Evolutionary conservation across 2,797 vertebrate genomes (phyloP).

Genomic region (Sebastes reedi): DNA sequence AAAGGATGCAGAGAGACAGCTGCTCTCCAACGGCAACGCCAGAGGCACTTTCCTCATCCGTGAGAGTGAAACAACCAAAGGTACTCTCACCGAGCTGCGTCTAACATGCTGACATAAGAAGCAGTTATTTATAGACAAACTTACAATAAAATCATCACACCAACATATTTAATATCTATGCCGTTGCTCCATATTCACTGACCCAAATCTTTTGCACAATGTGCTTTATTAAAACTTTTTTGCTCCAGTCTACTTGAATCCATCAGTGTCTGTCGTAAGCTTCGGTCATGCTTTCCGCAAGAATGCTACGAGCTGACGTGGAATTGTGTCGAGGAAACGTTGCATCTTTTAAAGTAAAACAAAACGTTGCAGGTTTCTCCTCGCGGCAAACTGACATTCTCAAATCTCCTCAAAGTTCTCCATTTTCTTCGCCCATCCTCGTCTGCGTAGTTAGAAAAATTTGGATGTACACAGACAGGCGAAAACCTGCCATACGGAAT

Average conservation of each 20-base stretch:
- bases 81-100: constrained; percentile 70
- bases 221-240: neutral
- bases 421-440: too few relatives aligned
- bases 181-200: constrained; percentile 11
- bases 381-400: too few relatives aligned
- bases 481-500: too few relatives aligned
- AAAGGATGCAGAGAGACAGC: constrained; percentile 98
- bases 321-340: too few relatives aligned
- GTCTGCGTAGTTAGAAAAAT: too few relatives aligned
- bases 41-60: constrained; percentile 99
- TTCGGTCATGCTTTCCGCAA: too few relatives aligned
- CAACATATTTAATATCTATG: neutral
- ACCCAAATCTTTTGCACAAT: neutral
- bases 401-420: too few relatives aligned
- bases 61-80: constrained; percentile 99
- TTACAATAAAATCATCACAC: neutral
- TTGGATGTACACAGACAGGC: too few relatives aligned
- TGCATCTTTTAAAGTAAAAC: too few relatives aligned
- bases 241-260: neutral
- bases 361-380: too few relatives aligned
- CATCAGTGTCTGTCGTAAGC: neutral
- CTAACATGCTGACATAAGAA: neutral
- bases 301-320: too few relatives aligned
- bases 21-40: constrained; percentile 95
- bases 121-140: neutral